These are phyloP conservation scores for Drosophila pseudotakahashii DNA, from an alignment of 2,888 invertebrate species.

Conservation along the genomic window DNA sequence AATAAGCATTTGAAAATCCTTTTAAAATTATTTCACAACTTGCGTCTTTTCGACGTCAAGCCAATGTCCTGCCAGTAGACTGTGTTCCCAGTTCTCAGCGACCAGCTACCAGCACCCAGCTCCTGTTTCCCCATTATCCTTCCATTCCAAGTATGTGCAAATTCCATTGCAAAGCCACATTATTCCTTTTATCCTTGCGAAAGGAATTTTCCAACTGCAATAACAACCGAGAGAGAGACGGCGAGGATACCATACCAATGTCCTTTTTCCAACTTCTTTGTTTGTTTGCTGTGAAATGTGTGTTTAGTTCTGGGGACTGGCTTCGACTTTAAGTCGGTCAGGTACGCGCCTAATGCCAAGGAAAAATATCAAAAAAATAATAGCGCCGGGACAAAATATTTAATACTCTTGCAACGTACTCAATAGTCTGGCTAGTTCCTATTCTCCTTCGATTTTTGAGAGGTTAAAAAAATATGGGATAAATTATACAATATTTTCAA, in stretches of 20 bases:
- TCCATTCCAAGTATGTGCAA: slow-evolving; percentile 76
- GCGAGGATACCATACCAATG: slow-evolving; percentile 27
- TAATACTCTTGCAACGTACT: slow-evolving; percentile 16
- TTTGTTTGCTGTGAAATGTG: slow-evolving; percentile 51
- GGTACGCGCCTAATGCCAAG: slow-evolving; percentile 48
- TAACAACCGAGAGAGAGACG: slow-evolving; percentile 59
- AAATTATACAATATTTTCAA: no score
- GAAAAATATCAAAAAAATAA: slow-evolving; percentile 12
- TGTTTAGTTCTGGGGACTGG: slow-evolving; percentile 38
- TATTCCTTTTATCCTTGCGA: slow-evolving; percentile 79
- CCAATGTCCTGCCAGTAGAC: slow-evolving; percentile 32
- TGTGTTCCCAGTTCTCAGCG: not conserved
- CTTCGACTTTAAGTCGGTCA: slow-evolving; percentile 43
- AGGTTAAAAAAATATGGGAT: not conserved
- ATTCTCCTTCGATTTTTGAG: not conserved
- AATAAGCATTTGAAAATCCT: slow-evolving; percentile 79
- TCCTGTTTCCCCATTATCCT: slow-evolving; percentile 26
- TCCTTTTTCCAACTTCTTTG: slow-evolving; percentile 39
- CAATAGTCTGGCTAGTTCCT: not conserved
- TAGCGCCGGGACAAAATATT: slow-evolving; percentile 3
- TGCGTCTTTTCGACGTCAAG: slow-evolving; percentile 76
- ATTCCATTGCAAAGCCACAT: slow-evolving; percentile 81
- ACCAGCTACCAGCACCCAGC: not conserved
- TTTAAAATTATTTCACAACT: slow-evolving; percentile 78
- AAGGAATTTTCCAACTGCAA: slow-evolving; percentile 79